Percentiles rank a stretch among this genome's conserved stretches.
Evolutionary conservation across 2,113 vertebrate genomes (phyloP).

Genomic region (Forbesichthys agassizii): DNA sequence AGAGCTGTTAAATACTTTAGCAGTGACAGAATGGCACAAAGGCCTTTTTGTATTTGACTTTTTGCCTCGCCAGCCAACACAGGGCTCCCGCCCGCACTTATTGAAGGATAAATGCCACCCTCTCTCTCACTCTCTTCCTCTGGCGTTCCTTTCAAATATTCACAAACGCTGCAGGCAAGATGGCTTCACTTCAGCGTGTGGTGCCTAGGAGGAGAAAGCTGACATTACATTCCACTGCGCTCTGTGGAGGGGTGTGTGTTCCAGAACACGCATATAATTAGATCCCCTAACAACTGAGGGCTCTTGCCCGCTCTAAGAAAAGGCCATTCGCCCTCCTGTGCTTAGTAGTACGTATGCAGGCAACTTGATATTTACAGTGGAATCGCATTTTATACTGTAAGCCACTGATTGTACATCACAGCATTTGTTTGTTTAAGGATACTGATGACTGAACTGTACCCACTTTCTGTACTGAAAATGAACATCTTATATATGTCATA

Average conservation of each 20-base stretch:
- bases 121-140: conserved; percentile 49
- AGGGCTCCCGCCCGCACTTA: conserved; percentile 3
- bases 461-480: too few species aligned
- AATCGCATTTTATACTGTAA: conserved; percentile 40
- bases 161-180: conserved; percentile 64
- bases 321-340: conserved; percentile 18
- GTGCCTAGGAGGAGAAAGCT: conserved; percentile 7
- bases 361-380: conserved; percentile 20
- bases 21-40: too few species aligned
- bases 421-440: conserved; percentile 3
- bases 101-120: conserved; percentile 55
- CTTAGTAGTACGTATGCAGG: conserved; percentile 32
- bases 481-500: too few species aligned
- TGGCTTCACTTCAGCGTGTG: conserved; percentile 39
- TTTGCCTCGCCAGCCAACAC: background rate
- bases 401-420: conserved; percentile 6
- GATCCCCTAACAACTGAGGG: conserved; percentile 60
- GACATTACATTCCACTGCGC: background rate
- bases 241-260: conserved; percentile 20
- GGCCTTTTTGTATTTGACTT: too few species aligned
- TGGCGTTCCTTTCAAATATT: conserved; percentile 70
- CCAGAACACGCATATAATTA: conserved; percentile 53
- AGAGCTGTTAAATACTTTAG: too few species aligned
- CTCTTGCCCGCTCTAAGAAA: conserved; percentile 42
- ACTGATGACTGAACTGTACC: conserved; percentile 1